Conservation (phyloP, 2,113 vertebrate species). For the Agelaius phoeniceus region DNA sequence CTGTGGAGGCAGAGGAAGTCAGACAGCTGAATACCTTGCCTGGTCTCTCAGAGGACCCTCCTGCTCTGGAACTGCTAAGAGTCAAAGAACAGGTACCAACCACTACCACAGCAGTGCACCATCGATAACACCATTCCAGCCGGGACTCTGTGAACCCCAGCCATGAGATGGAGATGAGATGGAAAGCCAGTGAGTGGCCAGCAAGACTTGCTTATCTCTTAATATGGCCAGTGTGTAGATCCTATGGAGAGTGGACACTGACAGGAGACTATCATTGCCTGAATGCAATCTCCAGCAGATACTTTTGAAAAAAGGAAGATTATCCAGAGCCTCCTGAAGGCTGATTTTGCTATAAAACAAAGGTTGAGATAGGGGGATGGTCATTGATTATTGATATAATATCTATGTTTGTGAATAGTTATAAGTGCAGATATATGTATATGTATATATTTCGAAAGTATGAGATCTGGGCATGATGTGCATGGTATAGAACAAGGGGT, state of each 20-base stretch:
- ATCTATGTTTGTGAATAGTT: background rate
- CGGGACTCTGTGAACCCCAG: too few species aligned
- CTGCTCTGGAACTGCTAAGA: background rate
- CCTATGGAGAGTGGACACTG: background rate
- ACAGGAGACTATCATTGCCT: background rate
- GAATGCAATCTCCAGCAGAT: background rate
- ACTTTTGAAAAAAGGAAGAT: background rate
- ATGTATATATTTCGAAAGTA: background rate
- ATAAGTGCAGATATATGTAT: background rate
- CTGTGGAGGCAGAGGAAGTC: background rate
- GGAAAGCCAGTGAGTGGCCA: background rate
- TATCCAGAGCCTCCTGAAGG: background rate
- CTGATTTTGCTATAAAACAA: background rate
- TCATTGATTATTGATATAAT: background rate
- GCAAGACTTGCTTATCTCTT: background rate
- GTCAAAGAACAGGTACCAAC: background rate
- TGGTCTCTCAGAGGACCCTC: background rate
- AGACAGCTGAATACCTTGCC: background rate
- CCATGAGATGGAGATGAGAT: background rate
- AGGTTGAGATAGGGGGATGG: background rate
- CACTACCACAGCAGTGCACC: background rate
- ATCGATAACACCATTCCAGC: rapidly evolving
- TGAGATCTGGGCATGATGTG: background rate
- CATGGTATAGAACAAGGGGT: background rate
- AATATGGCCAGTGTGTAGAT: background rate